Base-by-base conservation (phyloP, 2,888 invertebrate species). In the Leucophenga montana region DNA sequence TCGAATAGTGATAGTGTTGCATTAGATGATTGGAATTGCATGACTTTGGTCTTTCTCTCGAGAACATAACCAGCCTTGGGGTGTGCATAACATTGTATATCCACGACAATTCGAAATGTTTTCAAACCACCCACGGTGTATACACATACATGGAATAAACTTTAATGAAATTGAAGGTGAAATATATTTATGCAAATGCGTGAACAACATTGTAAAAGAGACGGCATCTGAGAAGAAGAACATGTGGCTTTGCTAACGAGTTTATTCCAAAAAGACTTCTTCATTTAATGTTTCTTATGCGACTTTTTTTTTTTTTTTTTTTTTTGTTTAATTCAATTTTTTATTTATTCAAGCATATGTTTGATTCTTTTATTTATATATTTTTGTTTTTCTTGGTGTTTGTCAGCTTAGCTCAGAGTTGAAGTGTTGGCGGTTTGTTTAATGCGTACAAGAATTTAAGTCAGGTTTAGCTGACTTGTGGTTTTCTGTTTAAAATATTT, bases 161-260 rank as follows among this genome's bases (percentile, higher is more conserved):
- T 46, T n/a, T 46, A 64, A 64, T 64, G 48, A 64, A 64, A 64
- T 46, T 73, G 68, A 72, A 74, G 74, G 70, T 75, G 71, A 78
- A 71, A 69, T 69, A 77, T 70, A 75, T 80, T 82, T 84, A 84
- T 84, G 84, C 77, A 80, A 84, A 81, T 82, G 73, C 48, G 61
- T 68, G 68, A 62, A 71, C 69, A 77, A 57, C 2, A 48, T 20
- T 20, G 73, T 57, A 44, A 5, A 39, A 39, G 39, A 39, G 39
- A 39, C 39, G 39, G 39, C 39, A 39, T 11, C 39, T 5, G 9
- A 5, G 39, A 39, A 39, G 39, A 39, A 74, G 72, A 78, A 73
- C 75, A 78, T 79, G 72, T 70, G 79, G 72, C 66, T 54, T 57
- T 67, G 69, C 64, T 68, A 13, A 54, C 67, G 48, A 57, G 50